Evolutionary conservation across 2,888 invertebrate species (phyloP).

Genomic region (Cephus pulcher): DNA sequence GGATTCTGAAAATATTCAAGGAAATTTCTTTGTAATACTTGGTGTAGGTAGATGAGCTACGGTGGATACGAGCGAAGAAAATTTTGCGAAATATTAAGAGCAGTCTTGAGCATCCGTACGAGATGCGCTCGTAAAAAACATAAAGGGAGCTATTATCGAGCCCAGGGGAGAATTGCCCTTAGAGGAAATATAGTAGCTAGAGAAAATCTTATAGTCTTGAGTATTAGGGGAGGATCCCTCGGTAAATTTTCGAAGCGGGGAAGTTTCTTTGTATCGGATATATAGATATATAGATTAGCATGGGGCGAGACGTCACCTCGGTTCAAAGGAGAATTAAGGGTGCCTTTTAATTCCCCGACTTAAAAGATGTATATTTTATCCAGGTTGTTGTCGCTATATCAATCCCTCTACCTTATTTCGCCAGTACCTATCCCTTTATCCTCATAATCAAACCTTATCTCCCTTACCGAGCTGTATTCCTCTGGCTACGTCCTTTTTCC

Average conservation of each 20-base stretch:
- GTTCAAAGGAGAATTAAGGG: slow-evolving; percentile 33
- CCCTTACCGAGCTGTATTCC: slow-evolving; percentile 1
- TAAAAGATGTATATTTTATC: slow-evolving; percentile 47
- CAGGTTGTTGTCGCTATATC: slow-evolving; percentile 46
- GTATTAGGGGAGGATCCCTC: not conserved
- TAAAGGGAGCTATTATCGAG: slow-evolving; percentile 40
- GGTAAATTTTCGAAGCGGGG: not conserved
- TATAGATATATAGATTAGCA: too few species aligned
- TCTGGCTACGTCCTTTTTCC: slow-evolving; percentile 1
- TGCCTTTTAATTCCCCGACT: slow-evolving; percentile 44
- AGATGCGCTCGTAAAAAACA: slow-evolving; percentile 32
- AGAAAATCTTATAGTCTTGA: not conserved
- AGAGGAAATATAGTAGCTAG: slow-evolving; percentile 4
- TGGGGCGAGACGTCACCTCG: slow-evolving; percentile 5
- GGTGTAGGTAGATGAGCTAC: too few species aligned
- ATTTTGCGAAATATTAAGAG: slow-evolving; percentile 28
- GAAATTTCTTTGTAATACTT: too few species aligned
- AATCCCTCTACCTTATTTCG: slow-evolving; percentile 34
- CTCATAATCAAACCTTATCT: slow-evolving; percentile 50
- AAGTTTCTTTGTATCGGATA: not conserved
- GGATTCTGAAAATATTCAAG: too few species aligned
- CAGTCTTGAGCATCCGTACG: not conserved
- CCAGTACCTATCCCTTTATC: slow-evolving; percentile 22
- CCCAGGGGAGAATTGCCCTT: slow-evolving; percentile 10
- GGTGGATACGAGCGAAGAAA: not conserved